Percentiles rank a stretch among this genome's conserved stretches.
These are phyloP conservation scores for Noctuana brunneofusca DNA, from an alignment of 2,888 invertebrate species.

Conservation along the genomic window DNA sequence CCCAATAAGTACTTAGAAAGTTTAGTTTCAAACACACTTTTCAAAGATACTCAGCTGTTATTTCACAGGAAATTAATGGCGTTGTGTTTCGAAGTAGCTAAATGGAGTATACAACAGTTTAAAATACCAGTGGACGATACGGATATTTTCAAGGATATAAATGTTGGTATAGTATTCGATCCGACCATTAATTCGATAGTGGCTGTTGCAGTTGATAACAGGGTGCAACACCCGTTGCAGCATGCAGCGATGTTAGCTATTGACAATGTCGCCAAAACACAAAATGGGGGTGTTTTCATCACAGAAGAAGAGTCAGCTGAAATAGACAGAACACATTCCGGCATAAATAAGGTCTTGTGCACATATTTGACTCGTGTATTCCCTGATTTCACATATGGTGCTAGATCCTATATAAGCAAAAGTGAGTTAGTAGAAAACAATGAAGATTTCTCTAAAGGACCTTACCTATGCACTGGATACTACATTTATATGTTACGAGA, in stretches of 20 bases:
- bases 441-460: conserved; percentile 64
- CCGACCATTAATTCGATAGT: conserved; percentile 85
- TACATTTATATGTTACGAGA: conserved; percentile 92
- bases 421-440: conserved; percentile 45
- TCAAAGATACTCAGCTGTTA: conserved; percentile 76
- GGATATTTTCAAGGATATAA: conserved; percentile 46
- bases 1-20: conserved; percentile 89
- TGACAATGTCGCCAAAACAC: conserved; percentile 92
- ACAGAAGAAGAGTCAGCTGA: conserved; percentile 31
- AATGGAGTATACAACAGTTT: conserved; percentile 48
- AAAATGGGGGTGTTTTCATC: conserved; percentile 90
- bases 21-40: conserved; percentile 84
- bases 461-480: conserved; percentile 94
- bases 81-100: conserved; percentile 81
- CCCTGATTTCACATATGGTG: conserved; percentile 71
- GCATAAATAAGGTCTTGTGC: conserved; percentile 68
- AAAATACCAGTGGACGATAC: conserved; percentile 32
- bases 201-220: conserved; percentile 84
- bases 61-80: conserved; percentile 84
- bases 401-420: conserved; percentile 62
- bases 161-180: conserved; percentile 87
- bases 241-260: conserved; percentile 94
- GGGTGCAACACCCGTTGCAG: conserved; percentile 86
- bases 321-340: conserved; percentile 46
- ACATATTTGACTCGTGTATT: conserved; percentile 48